Evolutionary conservation across 2,113 vertebrate genomes (phyloP), one percentile per base, ranked within the genome.

Genomic region (Triplophysa rosa): DNA sequence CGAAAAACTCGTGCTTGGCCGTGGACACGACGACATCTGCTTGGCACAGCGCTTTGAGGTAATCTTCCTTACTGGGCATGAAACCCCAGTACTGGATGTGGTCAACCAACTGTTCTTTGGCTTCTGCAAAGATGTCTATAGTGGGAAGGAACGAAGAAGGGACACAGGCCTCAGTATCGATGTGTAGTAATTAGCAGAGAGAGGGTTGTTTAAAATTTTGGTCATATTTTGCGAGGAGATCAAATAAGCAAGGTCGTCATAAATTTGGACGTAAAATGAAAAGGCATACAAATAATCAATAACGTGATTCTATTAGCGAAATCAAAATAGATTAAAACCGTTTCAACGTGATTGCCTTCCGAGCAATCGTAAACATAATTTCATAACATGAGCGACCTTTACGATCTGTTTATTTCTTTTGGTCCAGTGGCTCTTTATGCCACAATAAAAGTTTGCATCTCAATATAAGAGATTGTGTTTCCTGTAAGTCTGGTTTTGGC

Each of bases 1-100:
- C 98, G 82, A 98, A 99, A 94, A 99, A 98, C 91, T 99, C 95
- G 9, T 98, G 97, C 80, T 93, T 95, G 88, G 96, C 95, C 65
- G 97, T 98, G 64, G 98, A 98, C 90, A 98, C 73, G 81, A 97
- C 96, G 82, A 99, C 95, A 82, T 99, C 98, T 13, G 97, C 96
- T 80, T 88, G 72, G 86, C 95, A 94, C 79, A 99, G 91, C 12
- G 91, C 93, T 82, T 61, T 87, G 88, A 97, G 92, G 92, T 96
- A 99, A 65, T 95, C 92, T 12, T 95, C 94, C 87, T 91, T 96
- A 87, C 91, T 93, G 88, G 94, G 82, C 88, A 95, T 92, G 89
- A 93, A 98, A 84, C 97, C 97, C 97, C 96, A 99, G 89, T 95
- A 92, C 82, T 95, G 87, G 83, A 98, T 81, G 40, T 93, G 94